Percentiles rank a stretch among this genome's conserved stretches.
These are phyloP conservation scores for Machimus atricapillus DNA, from an alignment of 2,888 invertebrate species.

Conservation along the genomic window DNA sequence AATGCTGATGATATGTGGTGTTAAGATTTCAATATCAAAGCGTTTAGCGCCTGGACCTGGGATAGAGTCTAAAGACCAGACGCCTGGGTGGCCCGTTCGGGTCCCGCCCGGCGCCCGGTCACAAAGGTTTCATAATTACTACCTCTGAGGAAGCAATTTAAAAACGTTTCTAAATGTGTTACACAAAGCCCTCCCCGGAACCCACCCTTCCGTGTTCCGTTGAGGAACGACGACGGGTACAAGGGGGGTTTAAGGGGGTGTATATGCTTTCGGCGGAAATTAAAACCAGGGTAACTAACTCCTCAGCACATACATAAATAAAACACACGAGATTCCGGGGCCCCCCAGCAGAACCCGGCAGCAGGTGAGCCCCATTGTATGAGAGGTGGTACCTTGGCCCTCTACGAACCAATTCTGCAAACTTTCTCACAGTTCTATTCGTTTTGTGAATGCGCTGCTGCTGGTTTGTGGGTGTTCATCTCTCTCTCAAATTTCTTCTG, in stretches of 20 bases:
- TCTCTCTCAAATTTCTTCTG: conserved; percentile 12
- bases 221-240: not conserved
- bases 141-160: conserved; percentile 44
- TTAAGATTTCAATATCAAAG: conserved; percentile 47
- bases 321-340: conserved; percentile 6
- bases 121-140: conserved; percentile 44
- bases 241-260: not conserved
- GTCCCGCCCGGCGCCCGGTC: not conserved
- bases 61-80: not conserved
- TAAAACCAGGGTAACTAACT: conserved; percentile 44
- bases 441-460: not conserved
- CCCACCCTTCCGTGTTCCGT: not conserved
- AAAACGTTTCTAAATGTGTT: conserved; percentile 39
- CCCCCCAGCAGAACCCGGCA: not conserved
- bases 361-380: not conserved
- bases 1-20: conserved; percentile 41
- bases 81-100: not conserved
- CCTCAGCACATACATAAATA: conserved; percentile 39
- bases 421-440: conserved; percentile 30
- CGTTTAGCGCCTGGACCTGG: not conserved
- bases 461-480: not conserved
- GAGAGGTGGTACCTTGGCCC: not conserved
- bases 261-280: conserved; percentile 44
- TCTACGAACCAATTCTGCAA: conserved; percentile 10
- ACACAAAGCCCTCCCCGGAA: not conserved